Percentiles rank a stretch among this genome's conserved stretches.
Conservation (phyloP, 2,797 vertebrate species). For the Mormyrus proboscirostris region DNA sequence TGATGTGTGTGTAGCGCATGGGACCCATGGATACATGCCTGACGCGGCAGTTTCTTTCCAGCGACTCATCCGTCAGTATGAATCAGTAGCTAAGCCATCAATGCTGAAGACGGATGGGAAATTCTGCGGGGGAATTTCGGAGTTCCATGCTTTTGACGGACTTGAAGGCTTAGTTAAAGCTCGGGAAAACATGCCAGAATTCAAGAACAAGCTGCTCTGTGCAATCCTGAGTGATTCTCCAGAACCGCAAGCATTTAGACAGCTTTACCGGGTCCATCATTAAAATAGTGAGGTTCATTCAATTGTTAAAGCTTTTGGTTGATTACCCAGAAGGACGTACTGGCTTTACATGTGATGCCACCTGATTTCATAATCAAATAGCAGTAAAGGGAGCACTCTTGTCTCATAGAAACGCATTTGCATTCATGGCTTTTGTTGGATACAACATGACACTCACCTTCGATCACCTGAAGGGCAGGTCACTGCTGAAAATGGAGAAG, state of each 20-base stretch:
- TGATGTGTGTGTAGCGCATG: not conserved
- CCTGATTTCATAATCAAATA: conserved; percentile 23
- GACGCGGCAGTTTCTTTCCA: not conserved
- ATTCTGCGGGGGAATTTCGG: not conserved
- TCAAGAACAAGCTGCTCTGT: not conserved
- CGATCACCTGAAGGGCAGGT: not conserved
- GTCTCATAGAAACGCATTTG: not conserved
- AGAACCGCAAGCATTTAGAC: not conserved
- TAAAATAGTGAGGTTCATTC: not conserved
- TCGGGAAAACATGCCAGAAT: not conserved
- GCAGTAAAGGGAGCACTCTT: not conserved
- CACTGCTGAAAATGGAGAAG: not conserved
- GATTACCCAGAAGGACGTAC: not conserved
- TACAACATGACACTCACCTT: not conserved
- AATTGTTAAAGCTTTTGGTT: not conserved
- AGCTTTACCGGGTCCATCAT: not conserved
- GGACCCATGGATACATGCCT: not conserved
- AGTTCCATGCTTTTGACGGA: not conserved
- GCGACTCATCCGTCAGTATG: not conserved
- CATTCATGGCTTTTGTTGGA: not conserved
- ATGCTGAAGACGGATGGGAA: not conserved
- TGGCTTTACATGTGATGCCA: not conserved
- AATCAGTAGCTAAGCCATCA: not conserved
- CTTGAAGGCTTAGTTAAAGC: not conserved
- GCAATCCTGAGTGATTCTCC: not conserved